These are phyloP conservation scores for Pemphredon lugubris DNA, from an alignment of 2,888 invertebrate species.

Conservation along the genomic window DNA sequence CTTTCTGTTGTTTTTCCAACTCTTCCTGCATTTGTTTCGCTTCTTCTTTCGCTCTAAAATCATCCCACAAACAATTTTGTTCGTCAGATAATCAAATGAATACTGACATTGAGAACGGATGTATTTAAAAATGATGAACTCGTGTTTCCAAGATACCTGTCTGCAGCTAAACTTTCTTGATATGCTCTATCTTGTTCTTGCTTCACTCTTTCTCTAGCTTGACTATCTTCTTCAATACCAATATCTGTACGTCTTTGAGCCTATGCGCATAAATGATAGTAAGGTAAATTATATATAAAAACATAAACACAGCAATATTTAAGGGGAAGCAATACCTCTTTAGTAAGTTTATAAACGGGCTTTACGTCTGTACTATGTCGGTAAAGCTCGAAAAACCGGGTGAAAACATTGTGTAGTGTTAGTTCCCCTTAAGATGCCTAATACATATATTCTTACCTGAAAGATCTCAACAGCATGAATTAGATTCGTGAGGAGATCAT, in stretches of 20 bases:
- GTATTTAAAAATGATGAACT: neutral
- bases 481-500: constrained; percentile 92
- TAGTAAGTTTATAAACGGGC: too few relatives aligned
- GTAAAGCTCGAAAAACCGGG: constrained; percentile 31
- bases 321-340: neutral
- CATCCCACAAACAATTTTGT: constrained; percentile 9
- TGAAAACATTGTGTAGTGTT: too few relatives aligned
- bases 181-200: constrained; percentile 97
- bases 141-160: constrained; percentile 83
- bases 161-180: constrained; percentile 92
- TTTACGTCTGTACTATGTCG: too few relatives aligned
- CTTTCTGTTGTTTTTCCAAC: constrained; percentile 87
- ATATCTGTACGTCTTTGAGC: constrained; percentile 88
- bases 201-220: constrained; percentile 94
- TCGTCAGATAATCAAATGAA: too few relatives aligned
- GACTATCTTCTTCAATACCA: constrained; percentile 94
- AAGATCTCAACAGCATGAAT: constrained; percentile 94
- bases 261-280: constrained; percentile 80
- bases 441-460: too few relatives aligned
- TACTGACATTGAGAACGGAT: too few relatives aligned
- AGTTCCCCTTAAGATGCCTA: neutral
- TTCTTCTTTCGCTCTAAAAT: constrained; percentile 91
- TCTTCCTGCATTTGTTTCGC: constrained; percentile 89
- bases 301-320: constrained; percentile 2
- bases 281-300: constrained; percentile 75